Base-by-base conservation (phyloP, 2,113 vertebrate genomes). In the Mixornis gularis region DNA sequence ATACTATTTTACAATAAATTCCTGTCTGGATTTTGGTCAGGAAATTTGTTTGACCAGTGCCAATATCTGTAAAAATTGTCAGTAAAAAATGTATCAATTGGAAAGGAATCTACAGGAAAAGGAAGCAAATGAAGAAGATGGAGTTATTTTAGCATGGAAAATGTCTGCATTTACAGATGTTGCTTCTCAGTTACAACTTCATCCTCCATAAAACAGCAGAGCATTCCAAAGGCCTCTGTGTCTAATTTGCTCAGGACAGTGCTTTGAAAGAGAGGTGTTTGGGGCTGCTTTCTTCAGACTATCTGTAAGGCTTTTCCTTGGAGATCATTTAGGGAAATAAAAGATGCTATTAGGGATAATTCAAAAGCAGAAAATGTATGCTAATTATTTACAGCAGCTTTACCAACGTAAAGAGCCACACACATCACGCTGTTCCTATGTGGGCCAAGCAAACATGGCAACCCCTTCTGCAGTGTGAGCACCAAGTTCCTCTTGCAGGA, bases 61-160 rank as follows among this genome's bases (percentile, higher is more conserved):
- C 55, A 73, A 3, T n/a, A 63, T 41, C 82, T 80, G 52, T 77
- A 80, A 84, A 90, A 94, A 64, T 69, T 70, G 56, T 44, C 63
- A 55, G 64, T 30, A 69, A 46, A 52, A 79, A 95, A 92, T 56
- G 26, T 11, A 71, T 65, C 69, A 38, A 0, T 5, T 6, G 13
- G 77, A 92, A 91, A 59, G 40, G 24, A 71, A 78, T 60, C n/a
- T 32, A 78, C 51, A 87, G 60, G 68, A 80, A 88, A 88, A 93
- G 83, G 76, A 92, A 93, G 44, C 48, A 74, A 92, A 80, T 8
- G 13, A 90, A 93, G 63, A 66, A 59, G 64, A 65, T 20, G 44
- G 82, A 79, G 92, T 55, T 74, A 88, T 74, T 94, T 88, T 27
- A 74, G 43, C 64, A 68, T 2, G 30, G 64, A 95, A 93, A 93